These are phyloP conservation scores for Semaprochilodus insignis DNA, from an alignment of 2,797 vertebrate genomes.

Conservation along the genomic window DNA sequence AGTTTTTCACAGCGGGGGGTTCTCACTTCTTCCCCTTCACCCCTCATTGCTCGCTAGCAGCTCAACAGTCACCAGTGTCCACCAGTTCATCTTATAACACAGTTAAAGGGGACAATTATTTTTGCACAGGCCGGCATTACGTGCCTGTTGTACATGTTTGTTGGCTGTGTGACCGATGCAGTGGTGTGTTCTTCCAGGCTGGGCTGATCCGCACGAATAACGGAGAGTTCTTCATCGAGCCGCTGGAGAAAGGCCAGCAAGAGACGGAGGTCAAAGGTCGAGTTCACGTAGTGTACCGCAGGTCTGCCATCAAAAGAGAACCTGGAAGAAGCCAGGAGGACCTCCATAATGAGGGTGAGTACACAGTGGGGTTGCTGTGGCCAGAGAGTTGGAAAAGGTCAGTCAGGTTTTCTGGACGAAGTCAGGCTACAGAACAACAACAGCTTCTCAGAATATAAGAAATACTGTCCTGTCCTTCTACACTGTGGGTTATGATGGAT, in stretches of 20 bases:
- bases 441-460: too few relatives aligned
- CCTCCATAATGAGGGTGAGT: constrained; percentile 89
- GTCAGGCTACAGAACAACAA: too few relatives aligned
- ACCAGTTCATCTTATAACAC: too few relatives aligned
- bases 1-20: too few relatives aligned
- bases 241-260: constrained; percentile 90
- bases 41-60: too few relatives aligned
- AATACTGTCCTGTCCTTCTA: too few relatives aligned
- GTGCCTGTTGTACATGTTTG: neutral
- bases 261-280: constrained; percentile 88
- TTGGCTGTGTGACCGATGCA: constrained; percentile 23
- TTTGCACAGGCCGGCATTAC: too few relatives aligned
- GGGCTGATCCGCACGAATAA: constrained; percentile 94
- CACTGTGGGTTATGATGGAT: too few relatives aligned
- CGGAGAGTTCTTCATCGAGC: constrained; percentile 97
- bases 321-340: constrained; percentile 70
- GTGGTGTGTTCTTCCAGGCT: constrained; percentile 79
- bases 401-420: neutral
- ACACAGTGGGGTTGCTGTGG: neutral
- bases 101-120: too few relatives aligned
- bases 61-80: too few relatives aligned
- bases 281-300: constrained; percentile 94
- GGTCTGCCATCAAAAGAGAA: constrained; percentile 83
- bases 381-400: neutral
- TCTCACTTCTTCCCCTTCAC: too few relatives aligned